Conservation (phyloP, 1,140 invertebrate genomes). For the Eupeodes corollae region DNA sequence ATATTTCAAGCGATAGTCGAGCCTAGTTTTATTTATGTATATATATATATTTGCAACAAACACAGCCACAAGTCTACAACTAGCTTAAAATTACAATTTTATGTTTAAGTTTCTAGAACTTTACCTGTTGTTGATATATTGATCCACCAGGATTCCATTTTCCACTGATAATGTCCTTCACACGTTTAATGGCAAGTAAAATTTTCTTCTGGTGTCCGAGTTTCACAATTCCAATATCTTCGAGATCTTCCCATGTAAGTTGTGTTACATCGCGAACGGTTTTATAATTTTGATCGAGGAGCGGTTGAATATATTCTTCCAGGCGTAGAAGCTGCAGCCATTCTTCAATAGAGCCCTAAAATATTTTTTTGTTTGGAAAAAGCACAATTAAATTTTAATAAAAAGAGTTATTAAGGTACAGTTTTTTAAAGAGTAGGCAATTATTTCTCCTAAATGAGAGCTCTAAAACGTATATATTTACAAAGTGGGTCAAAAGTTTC, state of each 20-base stretch:
- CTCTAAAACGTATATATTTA: no score
- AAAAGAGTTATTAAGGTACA: neutral
- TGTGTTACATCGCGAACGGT: slow-evolving; percentile 87
- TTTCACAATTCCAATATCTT: slow-evolving; percentile 93
- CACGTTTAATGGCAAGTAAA: slow-evolving; percentile 88
- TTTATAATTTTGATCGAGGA: slow-evolving; percentile 86
- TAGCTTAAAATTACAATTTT: neutral
- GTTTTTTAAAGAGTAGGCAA: neutral
- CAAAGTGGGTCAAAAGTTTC: no score
- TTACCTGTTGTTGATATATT: slow-evolving; percentile 35
- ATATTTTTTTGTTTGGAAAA: neutral
- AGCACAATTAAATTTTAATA: slow-evolving; percentile 6
- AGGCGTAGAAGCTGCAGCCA: slow-evolving; percentile 84
- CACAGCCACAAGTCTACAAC: neutral
- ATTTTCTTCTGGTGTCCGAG: slow-evolving; percentile 98
- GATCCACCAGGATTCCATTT: slow-evolving; percentile 47
- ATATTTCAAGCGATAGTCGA: no score
- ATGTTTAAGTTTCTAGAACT: neutral
- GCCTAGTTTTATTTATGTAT: no score
- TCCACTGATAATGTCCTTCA: slow-evolving; percentile 85
- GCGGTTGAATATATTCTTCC: slow-evolving; percentile 79
- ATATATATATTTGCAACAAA: no score
- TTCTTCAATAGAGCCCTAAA: slow-evolving; percentile 76
- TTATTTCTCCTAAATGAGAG: no score
- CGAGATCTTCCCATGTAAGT: slow-evolving; percentile 96